phyloP scores from a whole-genome alignment of 1,140 invertebrate genomes.

The Zaprionus gabonicus region DNA sequence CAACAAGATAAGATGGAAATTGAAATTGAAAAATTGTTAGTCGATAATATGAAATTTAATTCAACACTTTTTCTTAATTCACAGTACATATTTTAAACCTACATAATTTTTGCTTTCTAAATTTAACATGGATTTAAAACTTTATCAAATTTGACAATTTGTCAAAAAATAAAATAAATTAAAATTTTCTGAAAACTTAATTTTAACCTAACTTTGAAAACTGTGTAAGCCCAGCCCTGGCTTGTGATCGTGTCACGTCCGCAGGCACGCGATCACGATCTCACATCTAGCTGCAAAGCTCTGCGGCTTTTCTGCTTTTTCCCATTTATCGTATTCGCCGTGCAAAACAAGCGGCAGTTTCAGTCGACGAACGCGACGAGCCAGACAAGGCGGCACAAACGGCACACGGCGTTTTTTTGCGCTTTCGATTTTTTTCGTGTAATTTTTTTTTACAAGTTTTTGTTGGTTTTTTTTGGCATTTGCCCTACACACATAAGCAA shows the following conservation, averaged over 20 bases:
- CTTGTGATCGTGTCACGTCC: constrained; percentile 12
- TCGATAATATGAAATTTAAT: no score
- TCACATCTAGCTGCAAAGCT: constrained; percentile 28
- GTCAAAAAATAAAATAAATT: neutral
- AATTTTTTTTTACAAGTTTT: constrained; percentile 32
- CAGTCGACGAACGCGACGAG: constrained; percentile 42
- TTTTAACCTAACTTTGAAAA: neutral
- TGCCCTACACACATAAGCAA: constrained; percentile 15
- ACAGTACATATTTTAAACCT: no score
- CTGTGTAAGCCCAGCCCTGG: neutral
- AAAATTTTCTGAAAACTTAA: neutral
- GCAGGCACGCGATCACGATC: neutral
- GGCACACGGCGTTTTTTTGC: constrained; percentile 1
- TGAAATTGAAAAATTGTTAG: no score
- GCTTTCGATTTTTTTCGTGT: constrained; percentile 29
- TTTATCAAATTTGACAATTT: neutral
- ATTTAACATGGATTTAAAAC: no score
- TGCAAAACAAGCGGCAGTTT: constrained; percentile 39
- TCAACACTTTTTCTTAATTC: no score
- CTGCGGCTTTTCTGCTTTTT: constrained; percentile 24
- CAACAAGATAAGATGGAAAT: no score
- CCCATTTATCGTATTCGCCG: constrained; percentile 52
- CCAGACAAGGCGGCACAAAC: constrained; percentile 11
- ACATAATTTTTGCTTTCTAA: no score
- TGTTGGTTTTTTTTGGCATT: constrained; percentile 13